A percentile compares a stretch with the other conserved stretches of the same genome.
Evolutionary conservation across 2,888 invertebrate genomes (phyloP).

Genomic region (Rugalucina vietnamica): DNA sequence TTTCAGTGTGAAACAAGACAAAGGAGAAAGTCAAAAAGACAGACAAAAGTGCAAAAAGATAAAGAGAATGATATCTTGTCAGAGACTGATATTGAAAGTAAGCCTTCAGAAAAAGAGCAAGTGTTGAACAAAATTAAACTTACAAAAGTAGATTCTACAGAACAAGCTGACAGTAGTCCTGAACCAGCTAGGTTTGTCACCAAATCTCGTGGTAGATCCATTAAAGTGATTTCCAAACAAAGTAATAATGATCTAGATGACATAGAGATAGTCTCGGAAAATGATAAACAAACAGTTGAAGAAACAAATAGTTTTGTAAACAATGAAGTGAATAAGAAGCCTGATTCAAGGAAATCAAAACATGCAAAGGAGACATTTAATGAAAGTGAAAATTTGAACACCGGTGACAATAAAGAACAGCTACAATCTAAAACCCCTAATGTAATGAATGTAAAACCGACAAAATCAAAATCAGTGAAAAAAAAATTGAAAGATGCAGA

Average conservation of each 20-base stretch:
- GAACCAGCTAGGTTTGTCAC: not conserved
- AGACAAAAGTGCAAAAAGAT: not conserved
- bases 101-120: not conserved
- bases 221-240: not conserved
- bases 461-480: not conserved
- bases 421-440: not conserved
- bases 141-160: not conserved
- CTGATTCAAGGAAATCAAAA: not conserved
- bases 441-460: not conserved
- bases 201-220: conserved; percentile 4
- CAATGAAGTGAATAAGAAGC: not conserved
- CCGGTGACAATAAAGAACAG: not conserved
- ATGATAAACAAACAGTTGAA: not conserved
- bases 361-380: not conserved
- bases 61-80: not conserved
- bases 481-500: not conserved
- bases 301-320: not conserved
- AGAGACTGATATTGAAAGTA: not conserved
- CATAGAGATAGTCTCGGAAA: not conserved
- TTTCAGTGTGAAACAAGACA: not conserved
- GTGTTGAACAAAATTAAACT: not conserved
- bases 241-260: not conserved
- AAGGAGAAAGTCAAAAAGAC: not conserved
- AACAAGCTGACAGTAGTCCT: not conserved
- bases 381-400: not conserved